phyloP scores from a whole-genome alignment of 2,888 invertebrate genomes.

The Lasioglossum vierecki region DNA sequence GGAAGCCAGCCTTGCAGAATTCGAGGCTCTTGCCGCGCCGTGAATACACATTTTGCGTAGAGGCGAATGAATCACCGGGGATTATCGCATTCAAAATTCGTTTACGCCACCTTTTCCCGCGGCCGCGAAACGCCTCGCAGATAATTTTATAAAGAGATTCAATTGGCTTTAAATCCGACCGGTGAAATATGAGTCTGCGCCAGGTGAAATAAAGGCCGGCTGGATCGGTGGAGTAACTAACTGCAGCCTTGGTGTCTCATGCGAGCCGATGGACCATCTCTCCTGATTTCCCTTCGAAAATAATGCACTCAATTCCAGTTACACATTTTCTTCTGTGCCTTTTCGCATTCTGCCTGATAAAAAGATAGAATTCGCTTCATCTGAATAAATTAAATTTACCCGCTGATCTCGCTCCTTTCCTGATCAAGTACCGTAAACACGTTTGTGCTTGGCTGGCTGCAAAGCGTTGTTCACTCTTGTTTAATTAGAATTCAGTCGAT shows the following conservation, averaged over 20 bases:
- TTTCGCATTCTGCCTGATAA: neutral
- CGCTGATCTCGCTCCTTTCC: neutral
- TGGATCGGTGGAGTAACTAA: conserved; percentile 79
- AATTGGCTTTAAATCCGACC: conserved; percentile 77
- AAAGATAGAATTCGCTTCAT: neutral
- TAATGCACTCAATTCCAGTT: neutral
- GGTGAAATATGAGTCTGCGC: conserved; percentile 81
- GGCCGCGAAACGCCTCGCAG: conserved; percentile 61
- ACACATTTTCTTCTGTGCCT: neutral
- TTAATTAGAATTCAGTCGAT: conserved; percentile 32
- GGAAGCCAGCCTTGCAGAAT: neutral
- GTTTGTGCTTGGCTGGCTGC: neutral
- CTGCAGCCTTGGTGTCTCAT: neutral
- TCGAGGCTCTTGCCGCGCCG: conserved; percentile 2
- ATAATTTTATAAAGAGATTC: conserved; percentile 81
- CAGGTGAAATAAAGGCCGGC: conserved; percentile 80
- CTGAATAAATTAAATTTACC: neutral
- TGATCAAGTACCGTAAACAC: neutral
- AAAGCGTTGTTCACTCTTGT: neutral
- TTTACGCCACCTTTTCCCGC: conserved; percentile 69
- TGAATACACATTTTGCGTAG: conserved; percentile 59
- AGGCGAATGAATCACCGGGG: conserved; percentile 73
- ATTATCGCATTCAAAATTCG: conserved; percentile 78
- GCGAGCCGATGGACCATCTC: neutral
- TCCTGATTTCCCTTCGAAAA: neutral